Evolutionary conservation across 2,113 vertebrate genomes (phyloP), one percentile per base, ranked within the genome.

Genomic region (Genyomyrus donnyi): DNA sequence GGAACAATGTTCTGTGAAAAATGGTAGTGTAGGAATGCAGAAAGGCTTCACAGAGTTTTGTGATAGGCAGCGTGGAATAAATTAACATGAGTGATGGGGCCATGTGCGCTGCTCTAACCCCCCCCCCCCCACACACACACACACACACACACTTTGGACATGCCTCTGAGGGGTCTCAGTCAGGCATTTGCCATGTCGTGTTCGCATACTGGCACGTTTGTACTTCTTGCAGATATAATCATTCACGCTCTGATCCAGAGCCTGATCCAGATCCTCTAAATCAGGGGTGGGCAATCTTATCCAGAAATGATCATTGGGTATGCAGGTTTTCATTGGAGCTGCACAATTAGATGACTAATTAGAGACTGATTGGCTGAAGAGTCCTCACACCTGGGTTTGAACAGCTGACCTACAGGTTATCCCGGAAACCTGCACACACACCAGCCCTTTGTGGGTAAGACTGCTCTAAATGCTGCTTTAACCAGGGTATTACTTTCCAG

Each of bases 1-100:
- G 39, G 88, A 90, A 56, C 85, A 27, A 17, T 7, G 9, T 52
- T 46, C 56, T 42, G 88, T 89, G 90, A 90, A 89, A 92, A 90
- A 92, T 87, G 91, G 90, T 88, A 93, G 91, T 92, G 89, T 52
- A 92, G 89, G 45, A 87, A 48, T 50, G 48, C 87, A 31, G 58
- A 91, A 91, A 90, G 48, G 83, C 90, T 91, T 91, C 91, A 87
- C 88, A 90, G 91, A 93, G 93, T 93, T 94, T 94, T 94, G 92
- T 91, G 95, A 95, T 94, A 96, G 95, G 94, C 92, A 89, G 91
- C 93, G 91, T 94, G 94, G 90, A 93, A 95, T 95, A 95, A 96
- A 96, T 95, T 93, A 95, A 95, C 93, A 93, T 91, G 49, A 92
- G 88, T 89, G 91, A 93, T 92, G 94, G 92, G 94, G 92, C 89